phyloP scores from a whole-genome alignment of 2,888 invertebrate genomes.

The Cephalotes varians region DNA sequence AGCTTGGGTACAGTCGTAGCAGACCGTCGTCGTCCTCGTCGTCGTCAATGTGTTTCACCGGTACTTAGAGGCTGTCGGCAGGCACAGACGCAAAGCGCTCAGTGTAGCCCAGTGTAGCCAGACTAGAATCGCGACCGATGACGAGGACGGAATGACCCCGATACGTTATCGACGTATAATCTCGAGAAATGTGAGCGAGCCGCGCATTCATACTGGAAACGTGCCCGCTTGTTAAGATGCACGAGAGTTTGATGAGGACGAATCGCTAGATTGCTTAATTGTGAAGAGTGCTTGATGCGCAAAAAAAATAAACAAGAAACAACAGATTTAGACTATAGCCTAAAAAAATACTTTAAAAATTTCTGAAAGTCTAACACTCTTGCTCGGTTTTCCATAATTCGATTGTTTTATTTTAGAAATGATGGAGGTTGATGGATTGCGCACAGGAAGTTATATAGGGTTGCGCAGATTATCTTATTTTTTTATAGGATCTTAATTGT shows the following conservation, averaged over 20 bases:
- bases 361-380: background rate
- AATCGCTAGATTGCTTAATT: background rate
- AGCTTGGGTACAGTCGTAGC: conserved; percentile 70
- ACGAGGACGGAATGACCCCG: conserved; percentile 55
- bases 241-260: background rate
- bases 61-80: conserved; percentile 37
- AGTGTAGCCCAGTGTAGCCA: conserved; percentile 11
- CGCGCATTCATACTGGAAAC: background rate
- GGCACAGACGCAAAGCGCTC: conserved; percentile 58
- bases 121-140: conserved; percentile 59
- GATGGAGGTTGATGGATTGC: background rate
- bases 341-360: background rate
- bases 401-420: background rate
- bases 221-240: conserved; percentile 8
- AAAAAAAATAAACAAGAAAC: background rate
- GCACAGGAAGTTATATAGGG: background rate
- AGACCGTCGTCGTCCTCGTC: conserved; percentile 57
- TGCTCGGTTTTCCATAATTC: background rate
- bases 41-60: conserved; percentile 59
- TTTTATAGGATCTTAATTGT: background rate
- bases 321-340: background rate
- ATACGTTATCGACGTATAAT: conserved; percentile 41
- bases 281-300: background rate
- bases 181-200: conserved; percentile 31
- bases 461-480: conserved; percentile 3